Percentiles rank a stretch among this genome's conserved stretches.
phyloP scores from a whole-genome alignment of 2,888 invertebrate species.

The Spicauda simplicius region DNA sequence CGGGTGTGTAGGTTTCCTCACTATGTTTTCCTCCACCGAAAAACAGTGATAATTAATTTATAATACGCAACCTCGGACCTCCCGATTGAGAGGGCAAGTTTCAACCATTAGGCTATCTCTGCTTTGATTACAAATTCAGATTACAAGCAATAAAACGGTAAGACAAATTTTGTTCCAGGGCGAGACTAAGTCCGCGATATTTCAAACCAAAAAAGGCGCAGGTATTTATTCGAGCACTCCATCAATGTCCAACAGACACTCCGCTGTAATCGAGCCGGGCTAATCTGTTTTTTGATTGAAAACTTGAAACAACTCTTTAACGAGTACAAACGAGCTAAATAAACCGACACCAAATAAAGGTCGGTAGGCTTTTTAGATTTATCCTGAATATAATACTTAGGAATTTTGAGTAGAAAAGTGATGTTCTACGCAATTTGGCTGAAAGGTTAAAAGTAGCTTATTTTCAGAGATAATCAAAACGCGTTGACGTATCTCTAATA shows the following conservation, averaged over 20 bases:
- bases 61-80: too few species aligned
- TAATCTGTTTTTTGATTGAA: slow-evolving; percentile 31
- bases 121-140: too few species aligned
- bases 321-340: slow-evolving; percentile 10
- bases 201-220: slow-evolving; percentile 23
- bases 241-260: slow-evolving; percentile 30
- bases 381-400: not conserved
- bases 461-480: too few species aligned
- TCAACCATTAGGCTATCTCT: too few species aligned
- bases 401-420: not conserved
- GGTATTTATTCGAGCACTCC: slow-evolving; percentile 23
- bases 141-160: too few species aligned
- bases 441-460: too few species aligned
- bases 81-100: too few species aligned
- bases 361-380: not conserved
- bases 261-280: slow-evolving; percentile 25
- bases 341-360: slow-evolving; percentile 9
- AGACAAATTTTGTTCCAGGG: slow-evolving; percentile 13
- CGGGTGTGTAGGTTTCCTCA: too few species aligned
- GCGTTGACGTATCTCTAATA: too few species aligned
- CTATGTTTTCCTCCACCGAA: too few species aligned
- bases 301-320: slow-evolving; percentile 26
- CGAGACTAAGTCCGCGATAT: slow-evolving; percentile 19
- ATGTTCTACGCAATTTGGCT: too few species aligned
- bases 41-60: too few species aligned